These are phyloP conservation scores for Acrobeloides nanus DNA, from an alignment of 2,888 invertebrate species.

Conservation along the genomic window DNA sequence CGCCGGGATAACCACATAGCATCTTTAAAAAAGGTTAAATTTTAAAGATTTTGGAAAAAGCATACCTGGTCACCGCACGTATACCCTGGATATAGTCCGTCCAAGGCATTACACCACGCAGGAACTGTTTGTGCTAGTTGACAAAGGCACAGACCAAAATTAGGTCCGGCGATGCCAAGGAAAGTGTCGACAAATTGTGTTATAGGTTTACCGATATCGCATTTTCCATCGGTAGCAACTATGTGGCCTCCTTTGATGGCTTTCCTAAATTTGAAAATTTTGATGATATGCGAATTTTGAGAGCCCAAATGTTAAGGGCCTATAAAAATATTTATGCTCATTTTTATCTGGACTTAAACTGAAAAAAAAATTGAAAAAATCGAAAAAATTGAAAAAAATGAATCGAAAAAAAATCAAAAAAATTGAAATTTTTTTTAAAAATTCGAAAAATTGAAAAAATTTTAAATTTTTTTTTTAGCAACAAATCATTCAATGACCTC, in stretches of 20 bases:
- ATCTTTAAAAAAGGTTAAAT: slow-evolving; percentile 28
- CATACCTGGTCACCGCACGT: slow-evolving; percentile 26
- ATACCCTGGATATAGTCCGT: slow-evolving; percentile 37
- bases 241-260: slow-evolving; percentile 47
- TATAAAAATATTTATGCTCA: background rate
- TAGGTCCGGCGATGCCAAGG: slow-evolving; percentile 49
- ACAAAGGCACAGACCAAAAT: slow-evolving; percentile 49
- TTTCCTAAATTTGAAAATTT: slow-evolving; percentile 28
- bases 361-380: background rate
- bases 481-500: too few relatives aligned
- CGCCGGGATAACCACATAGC: slow-evolving; percentile 46
- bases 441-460: too few relatives aligned
- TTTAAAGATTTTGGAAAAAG: slow-evolving; percentile 7
- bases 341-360: background rate
- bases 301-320: too few relatives aligned
- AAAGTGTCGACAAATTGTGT: slow-evolving; percentile 46
- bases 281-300: background rate
- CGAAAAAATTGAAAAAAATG: too few relatives aligned
- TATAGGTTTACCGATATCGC: slow-evolving; percentile 45
- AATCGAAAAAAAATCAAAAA: too few relatives aligned
- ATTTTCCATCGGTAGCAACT: slow-evolving; percentile 51
- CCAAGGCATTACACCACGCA: slow-evolving; percentile 51
- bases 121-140: slow-evolving; percentile 51
- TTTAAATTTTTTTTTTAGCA: too few relatives aligned
- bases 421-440: too few relatives aligned